Evolutionary conservation across 2,888 invertebrate species (phyloP).

Genomic region (Mechanitis mazaeus): DNA sequence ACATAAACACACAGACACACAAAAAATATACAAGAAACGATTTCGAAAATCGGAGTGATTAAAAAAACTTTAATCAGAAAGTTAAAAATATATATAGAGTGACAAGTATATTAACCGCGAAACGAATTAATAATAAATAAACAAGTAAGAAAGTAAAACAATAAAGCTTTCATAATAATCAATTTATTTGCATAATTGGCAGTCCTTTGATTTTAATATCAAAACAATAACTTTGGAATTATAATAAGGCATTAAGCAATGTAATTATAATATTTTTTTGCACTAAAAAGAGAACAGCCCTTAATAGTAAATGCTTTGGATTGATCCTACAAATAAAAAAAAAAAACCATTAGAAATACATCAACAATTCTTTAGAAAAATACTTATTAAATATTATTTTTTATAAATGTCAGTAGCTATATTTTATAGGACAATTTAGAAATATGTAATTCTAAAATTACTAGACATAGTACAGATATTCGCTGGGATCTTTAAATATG

Average conservation of each 20-base stretch:
- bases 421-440: not conserved
- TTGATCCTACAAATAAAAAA: conserved; percentile 31
- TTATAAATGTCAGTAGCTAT: not conserved
- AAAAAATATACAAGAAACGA: no score
- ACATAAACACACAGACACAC: no score
- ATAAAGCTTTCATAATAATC: conserved; percentile 6
- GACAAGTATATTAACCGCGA: no score
- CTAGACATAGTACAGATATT: no score
- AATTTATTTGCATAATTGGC: conserved; percentile 21
- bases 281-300: conserved; percentile 3
- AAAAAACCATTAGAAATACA: conserved; percentile 37
- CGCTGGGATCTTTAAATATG: conserved; percentile 10
- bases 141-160: not conserved
- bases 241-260: not conserved
- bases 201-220: conserved; percentile 25
- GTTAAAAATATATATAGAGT: no score
- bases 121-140: no score
- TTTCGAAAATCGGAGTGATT: no score
- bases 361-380: not conserved
- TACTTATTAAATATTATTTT: not conserved
- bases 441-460: no score
- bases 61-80: no score
- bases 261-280: not conserved
- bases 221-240: conserved; percentile 13
- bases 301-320: conserved; percentile 55